A percentile compares a stretch with the other conserved stretches of the same genome.
phyloP scores from a whole-genome alignment of 2,797 vertebrate genomes.

The Vireo griseus region DNA sequence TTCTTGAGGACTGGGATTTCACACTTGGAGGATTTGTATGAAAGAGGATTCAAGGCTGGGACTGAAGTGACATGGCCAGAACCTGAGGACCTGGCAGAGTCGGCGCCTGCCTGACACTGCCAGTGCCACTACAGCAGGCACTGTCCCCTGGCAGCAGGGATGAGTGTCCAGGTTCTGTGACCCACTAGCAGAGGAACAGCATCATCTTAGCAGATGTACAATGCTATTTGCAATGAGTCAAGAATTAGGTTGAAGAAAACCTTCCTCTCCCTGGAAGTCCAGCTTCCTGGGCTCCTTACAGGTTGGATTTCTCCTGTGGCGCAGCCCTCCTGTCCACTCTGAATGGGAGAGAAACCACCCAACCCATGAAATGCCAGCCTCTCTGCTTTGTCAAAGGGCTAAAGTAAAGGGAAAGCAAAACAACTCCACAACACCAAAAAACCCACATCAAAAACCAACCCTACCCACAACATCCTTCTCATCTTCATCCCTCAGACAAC shows the following conservation, averaged over 20 bases:
- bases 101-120: accelerated
- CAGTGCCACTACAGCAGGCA: background rate
- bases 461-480: background rate
- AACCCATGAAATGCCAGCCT: background rate
- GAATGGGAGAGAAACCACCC: background rate
- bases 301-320: background rate
- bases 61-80: accelerated
- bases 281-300: background rate
- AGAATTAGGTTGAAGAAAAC: background rate
- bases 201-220: accelerated
- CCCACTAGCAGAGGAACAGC: background rate
- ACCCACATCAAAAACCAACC: background rate
- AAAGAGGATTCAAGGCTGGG: background rate
- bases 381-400: background rate
- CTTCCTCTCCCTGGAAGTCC: background rate
- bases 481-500: background rate
- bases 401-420: background rate
- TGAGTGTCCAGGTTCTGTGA: background rate
- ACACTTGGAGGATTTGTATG: background rate
- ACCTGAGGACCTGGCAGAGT: accelerated
- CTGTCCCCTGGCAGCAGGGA: background rate
- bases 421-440: background rate
- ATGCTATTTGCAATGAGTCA: background rate
- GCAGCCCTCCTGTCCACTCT: background rate
- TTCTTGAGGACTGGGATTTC: background rate